Evolutionary conservation across 2,888 invertebrate species (phyloP).

Genomic region (Drosophila buzzatii): DNA sequence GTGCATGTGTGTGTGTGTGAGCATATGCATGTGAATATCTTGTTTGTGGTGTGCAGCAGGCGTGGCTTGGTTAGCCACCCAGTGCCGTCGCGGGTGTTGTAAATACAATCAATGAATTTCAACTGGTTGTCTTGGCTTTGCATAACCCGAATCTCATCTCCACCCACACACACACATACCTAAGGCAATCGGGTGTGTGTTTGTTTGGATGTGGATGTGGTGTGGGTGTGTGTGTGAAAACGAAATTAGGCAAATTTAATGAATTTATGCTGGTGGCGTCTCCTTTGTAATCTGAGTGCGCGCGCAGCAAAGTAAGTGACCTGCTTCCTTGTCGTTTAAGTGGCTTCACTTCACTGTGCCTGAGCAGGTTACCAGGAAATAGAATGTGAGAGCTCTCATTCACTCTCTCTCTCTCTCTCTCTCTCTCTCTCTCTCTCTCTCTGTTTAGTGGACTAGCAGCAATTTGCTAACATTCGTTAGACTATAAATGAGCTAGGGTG

Average conservation of each 20-base stretch:
- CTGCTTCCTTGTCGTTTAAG: constrained; percentile 73
- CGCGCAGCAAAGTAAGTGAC: constrained; percentile 74
- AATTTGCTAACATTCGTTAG: constrained; percentile 58
- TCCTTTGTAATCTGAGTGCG: constrained; percentile 77
- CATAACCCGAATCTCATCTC: constrained; percentile 22
- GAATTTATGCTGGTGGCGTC: constrained; percentile 82
- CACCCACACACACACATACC: constrained; percentile 33
- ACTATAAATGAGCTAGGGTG: constrained; percentile 26
- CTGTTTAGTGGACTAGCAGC: constrained; percentile 55
- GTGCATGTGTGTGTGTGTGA: constrained; percentile 6
- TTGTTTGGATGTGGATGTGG: constrained; percentile 11
- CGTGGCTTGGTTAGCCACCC: constrained; percentile 34
- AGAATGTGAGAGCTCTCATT: not conserved
- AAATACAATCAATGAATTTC: constrained; percentile 82
- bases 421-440: not conserved
- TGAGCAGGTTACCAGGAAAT: not conserved
- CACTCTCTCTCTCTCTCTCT: not conserved
- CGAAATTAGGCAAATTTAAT: constrained; percentile 82
- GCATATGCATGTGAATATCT: constrained; percentile 16
- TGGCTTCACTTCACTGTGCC: constrained; percentile 49
- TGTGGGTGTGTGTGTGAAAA: constrained; percentile 36
- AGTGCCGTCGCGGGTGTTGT: constrained; percentile 69
- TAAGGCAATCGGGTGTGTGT: constrained; percentile 32
- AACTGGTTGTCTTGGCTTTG: constrained; percentile 72
- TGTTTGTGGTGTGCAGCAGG: constrained; percentile 10